Base-by-base conservation (phyloP, 1,140 invertebrate species). In the Alviniconcha marisindica region DNA sequence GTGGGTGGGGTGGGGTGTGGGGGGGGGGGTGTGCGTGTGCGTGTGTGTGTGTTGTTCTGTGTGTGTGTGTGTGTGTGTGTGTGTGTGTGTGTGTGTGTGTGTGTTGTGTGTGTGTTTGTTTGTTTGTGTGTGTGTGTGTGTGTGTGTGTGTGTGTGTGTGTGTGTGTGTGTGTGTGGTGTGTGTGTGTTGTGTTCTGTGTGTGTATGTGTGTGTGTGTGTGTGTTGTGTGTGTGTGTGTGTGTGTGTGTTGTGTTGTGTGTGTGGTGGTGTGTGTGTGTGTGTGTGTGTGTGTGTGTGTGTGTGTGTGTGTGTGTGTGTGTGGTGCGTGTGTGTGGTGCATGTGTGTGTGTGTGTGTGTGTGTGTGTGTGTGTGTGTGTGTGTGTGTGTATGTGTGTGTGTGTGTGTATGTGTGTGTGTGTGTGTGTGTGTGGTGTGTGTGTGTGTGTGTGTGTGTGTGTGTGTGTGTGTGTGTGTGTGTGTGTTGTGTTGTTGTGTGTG, bases 341-440 rank as follows among this genome's bases (percentile, higher is more conserved):
- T n/a, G n/a, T n/a, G 60, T 4, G 54, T 56, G 54, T 5, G 54
- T 5, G 54, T 56, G 54, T 5, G 18, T 66, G n/a, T 66, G 2
- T 10, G 28, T 66, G 28, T 1, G 28, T 33, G 63, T 66, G 63
- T 66, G 63, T 66, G 63, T 66, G 63, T 66, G 63, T 66, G 63
- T 66, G 63, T 66, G 28, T 66, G 63, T 33, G n/a, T 60, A n/a
- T 15, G 15, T 24, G 10, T 60, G 56, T 60, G 56, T 60, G 56
- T 60, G 56, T 60, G 56, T 60, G 56, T 60, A n/a, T 60, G 56
- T 60, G 24, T 60, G 56, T 60, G 7, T 24, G 10, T 60, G 56
- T 60, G 56, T 60, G 24, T 60, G 56, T 15, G 56, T 60, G 56
- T 24, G 4, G 24, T 60, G 56, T 12, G 56, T n/a, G 54, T 60